phyloP scores from a whole-genome alignment of 2,797 vertebrate genomes.

The Tragopan temminckii region DNA sequence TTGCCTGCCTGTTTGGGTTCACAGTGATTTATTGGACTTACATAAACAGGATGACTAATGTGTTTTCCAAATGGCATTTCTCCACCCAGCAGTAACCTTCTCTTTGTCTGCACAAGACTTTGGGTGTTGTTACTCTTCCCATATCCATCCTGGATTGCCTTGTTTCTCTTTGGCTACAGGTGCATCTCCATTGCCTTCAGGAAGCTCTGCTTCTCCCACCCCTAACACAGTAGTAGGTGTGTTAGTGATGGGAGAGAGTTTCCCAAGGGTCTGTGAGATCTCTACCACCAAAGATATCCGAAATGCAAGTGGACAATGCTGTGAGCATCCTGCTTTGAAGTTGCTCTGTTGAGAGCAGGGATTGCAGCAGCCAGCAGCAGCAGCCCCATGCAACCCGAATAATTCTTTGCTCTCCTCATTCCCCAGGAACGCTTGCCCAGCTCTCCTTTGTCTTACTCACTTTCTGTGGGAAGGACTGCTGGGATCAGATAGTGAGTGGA shows the following conservation, averaged over 20 bases:
- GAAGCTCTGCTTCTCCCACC: background rate
- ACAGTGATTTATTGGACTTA: conserved; percentile 19
- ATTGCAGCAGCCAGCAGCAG: background rate
- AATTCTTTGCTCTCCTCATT: background rate
- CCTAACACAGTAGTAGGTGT: background rate
- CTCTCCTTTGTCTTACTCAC: background rate
- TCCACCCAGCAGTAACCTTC: background rate
- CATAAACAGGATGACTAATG: background rate
- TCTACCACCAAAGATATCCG: background rate
- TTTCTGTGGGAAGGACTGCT: background rate
- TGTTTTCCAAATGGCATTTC: conserved; percentile 12
- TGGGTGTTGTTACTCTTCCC: background rate
- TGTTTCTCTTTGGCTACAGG: background rate
- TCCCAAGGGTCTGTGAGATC: background rate
- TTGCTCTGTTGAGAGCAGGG: background rate
- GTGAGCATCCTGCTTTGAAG: background rate
- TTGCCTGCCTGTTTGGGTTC: conserved; percentile 24
- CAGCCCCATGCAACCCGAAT: background rate
- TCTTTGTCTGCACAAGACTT: background rate
- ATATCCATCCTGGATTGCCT: background rate
- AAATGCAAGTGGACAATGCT: background rate
- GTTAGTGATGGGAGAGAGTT: background rate
- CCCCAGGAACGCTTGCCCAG: background rate
- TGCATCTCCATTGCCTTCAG: background rate
- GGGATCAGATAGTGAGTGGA: background rate